Conservation (phyloP, 2,113 vertebrate genomes). For the Myodes glareolus region DNA sequence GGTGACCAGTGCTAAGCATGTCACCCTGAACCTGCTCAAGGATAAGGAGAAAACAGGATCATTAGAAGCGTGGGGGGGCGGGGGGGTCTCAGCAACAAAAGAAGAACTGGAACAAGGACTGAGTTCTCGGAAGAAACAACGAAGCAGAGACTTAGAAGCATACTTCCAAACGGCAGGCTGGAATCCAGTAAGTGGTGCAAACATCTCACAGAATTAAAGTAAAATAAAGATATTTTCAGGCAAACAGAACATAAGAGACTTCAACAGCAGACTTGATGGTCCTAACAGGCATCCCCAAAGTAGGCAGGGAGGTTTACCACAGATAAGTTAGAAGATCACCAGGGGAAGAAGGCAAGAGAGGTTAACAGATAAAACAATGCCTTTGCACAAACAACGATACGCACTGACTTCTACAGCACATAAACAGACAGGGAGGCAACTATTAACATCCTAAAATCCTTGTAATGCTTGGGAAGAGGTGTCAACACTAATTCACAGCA, state of each 20-base stretch:
- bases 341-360: not conserved
- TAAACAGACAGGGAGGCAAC: not conserved
- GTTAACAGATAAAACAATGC: not conserved
- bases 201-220: slow-evolving; percentile 40
- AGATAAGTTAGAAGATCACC: not conserved
- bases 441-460: not conserved
- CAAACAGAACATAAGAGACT: not conserved
- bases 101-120: not conserved
- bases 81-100: not conserved
- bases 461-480: not conserved
- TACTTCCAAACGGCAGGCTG: not conserved
- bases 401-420: not conserved
- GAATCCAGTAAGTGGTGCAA: not conserved
- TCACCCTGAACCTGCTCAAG: not conserved
- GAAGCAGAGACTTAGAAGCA: not conserved
- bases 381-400: not conserved
- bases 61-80: not conserved
- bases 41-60: not conserved
- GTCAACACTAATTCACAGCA: not conserved
- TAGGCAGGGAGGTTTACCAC: not conserved
- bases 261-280: not conserved
- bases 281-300: not conserved
- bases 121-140: slow-evolving; percentile 34
- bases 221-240: slow-evolving; percentile 44
- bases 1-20: not conserved